Percentiles rank a stretch among this genome's conserved stretches.
Conservation (phyloP, 1,140 invertebrate species). For the Pachyrhynchus sulphureomaculatus region DNA sequence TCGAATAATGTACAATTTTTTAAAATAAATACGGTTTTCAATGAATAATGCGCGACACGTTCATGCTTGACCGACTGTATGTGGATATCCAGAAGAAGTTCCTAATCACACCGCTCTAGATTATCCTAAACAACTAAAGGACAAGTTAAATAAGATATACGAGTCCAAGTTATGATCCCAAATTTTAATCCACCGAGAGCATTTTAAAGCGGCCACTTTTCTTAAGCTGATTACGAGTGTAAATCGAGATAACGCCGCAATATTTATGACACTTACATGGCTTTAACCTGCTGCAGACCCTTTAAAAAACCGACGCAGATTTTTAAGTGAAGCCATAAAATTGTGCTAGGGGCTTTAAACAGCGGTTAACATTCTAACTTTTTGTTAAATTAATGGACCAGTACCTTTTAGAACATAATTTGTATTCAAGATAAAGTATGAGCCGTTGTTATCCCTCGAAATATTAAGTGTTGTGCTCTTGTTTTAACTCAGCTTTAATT, state of each 20-base stretch:
- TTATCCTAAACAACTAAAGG: slow-evolving; percentile 13
- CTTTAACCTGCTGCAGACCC: slow-evolving; percentile 41
- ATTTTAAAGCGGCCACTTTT: slow-evolving; percentile 53
- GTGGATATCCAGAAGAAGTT: too few relatives aligned
- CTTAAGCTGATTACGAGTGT: slow-evolving; percentile 55
- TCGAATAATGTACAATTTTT: too few relatives aligned
- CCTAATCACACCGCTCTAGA: neutral
- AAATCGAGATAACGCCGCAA: slow-evolving; percentile 53
- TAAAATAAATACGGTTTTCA: too few relatives aligned
- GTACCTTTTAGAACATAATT: slow-evolving; percentile 45
- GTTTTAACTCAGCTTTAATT: slow-evolving; percentile 35
- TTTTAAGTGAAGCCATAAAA: slow-evolving; percentile 36
- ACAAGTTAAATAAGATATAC: slow-evolving; percentile 44
- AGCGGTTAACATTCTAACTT: slow-evolving; percentile 42
- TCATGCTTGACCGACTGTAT: too few relatives aligned
- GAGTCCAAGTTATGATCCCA: slow-evolving; percentile 40
- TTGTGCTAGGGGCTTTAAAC: slow-evolving; percentile 36
- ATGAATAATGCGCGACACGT: too few relatives aligned
- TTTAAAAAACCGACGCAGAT: slow-evolving; percentile 34
- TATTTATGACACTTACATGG: slow-evolving; percentile 54
- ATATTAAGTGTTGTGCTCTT: slow-evolving; percentile 29
- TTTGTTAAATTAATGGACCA: slow-evolving; percentile 45
- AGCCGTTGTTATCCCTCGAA: slow-evolving; percentile 32
- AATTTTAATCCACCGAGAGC: slow-evolving; percentile 49
- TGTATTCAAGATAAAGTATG: slow-evolving; percentile 41